These are phyloP conservation scores for Riparia riparia DNA, from an alignment of 2,113 vertebrate genomes.

Conservation along the genomic window DNA sequence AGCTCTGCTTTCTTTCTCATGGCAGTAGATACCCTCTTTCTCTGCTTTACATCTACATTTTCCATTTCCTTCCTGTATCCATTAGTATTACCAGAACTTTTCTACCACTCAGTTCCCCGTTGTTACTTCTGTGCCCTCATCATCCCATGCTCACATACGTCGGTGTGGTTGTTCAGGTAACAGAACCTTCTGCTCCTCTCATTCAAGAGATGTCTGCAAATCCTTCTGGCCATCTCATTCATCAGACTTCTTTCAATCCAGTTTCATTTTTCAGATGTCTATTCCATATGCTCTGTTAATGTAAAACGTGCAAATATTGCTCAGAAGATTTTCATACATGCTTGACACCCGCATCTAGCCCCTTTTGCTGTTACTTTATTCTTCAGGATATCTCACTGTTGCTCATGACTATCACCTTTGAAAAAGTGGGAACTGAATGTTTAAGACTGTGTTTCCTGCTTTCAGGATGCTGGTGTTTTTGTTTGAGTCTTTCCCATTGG, in stretches of 20 bases:
- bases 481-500: neutral
- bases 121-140: neutral
- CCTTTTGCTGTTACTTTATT: neutral
- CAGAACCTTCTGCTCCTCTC: neutral
- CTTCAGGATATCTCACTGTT: neutral
- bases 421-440: neutral
- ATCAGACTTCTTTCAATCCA: neutral
- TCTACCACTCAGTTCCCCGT: neutral
- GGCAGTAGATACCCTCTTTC: neutral
- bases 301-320: neutral
- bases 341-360: neutral
- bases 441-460: neutral
- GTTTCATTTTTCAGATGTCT: neutral
- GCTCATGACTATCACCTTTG: neutral
- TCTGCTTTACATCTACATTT: neutral
- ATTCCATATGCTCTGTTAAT: neutral
- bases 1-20: neutral
- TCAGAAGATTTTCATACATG: neutral
- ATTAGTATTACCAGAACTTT: neutral
- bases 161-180: neutral
- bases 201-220: neutral
- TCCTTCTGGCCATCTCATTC: neutral
- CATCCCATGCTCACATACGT: neutral
- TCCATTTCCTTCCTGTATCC: neutral
- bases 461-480: neutral